Percentiles rank a stretch among this genome's conserved stretches.
Conservation (phyloP, 2,888 invertebrate species). For the Monochamus alternatus region DNA sequence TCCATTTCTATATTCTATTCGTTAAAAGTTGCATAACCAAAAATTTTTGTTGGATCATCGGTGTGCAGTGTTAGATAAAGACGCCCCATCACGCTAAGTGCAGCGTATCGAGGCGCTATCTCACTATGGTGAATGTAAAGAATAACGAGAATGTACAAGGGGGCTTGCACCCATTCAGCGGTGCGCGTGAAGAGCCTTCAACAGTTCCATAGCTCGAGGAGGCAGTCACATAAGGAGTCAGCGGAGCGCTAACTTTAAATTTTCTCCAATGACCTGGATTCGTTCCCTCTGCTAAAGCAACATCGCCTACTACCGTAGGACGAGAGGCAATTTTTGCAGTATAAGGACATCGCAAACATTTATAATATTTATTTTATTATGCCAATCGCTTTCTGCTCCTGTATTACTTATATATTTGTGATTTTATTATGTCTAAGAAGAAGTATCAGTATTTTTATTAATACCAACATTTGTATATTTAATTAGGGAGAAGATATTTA, state of each 20-base stretch:
- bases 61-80: too few species aligned
- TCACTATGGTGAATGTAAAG: background rate
- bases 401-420: too few species aligned
- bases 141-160: background rate
- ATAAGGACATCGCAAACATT: too few species aligned
- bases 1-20: too few species aligned
- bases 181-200: conserved; percentile 7
- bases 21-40: too few species aligned
- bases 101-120: background rate
- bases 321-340: background rate
- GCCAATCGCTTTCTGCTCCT: too few species aligned
- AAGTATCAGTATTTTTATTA: too few species aligned
- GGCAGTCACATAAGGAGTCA: background rate
- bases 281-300: background rate
- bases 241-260: background rate
- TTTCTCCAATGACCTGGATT: background rate
- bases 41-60: too few species aligned
- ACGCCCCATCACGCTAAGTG: background rate
- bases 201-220: background rate
- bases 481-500: too few species aligned
- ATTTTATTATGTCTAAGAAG: too few species aligned
- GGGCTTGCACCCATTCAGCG: conserved; percentile 4
- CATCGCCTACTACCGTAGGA: background rate
- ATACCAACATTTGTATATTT: too few species aligned
- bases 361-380: too few species aligned